phyloP scores from a whole-genome alignment of 1,140 invertebrate genomes.

The Apis laboriosa region DNA sequence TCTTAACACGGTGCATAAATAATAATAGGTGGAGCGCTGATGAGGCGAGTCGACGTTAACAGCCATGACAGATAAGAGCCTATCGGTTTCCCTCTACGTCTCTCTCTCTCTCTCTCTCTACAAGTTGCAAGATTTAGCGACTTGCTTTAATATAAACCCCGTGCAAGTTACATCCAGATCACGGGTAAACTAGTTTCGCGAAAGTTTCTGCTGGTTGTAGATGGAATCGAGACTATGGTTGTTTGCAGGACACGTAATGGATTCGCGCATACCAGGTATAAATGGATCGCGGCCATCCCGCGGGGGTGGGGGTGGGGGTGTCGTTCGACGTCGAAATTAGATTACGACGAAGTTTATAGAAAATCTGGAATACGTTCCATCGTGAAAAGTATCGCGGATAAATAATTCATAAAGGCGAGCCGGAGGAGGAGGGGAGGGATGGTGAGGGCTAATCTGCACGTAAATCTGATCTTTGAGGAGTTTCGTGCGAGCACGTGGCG shows the following conservation, averaged over 20 bases:
- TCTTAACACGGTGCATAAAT: slow-evolving; percentile 35
- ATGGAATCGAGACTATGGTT: slow-evolving; percentile 37
- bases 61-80: not conserved
- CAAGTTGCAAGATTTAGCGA: slow-evolving; percentile 47
- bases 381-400: not conserved
- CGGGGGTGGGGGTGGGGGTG: not conserved
- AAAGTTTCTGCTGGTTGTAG: slow-evolving; percentile 52
- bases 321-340: slow-evolving; percentile 21
- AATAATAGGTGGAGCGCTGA: slow-evolving; percentile 3
- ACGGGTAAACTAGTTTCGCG: slow-evolving; percentile 60
- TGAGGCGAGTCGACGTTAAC: slow-evolving; percentile 19
- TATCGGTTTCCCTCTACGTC: slow-evolving; percentile 23
- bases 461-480: slow-evolving; percentile 7
- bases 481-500: not conserved
- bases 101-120: no score
- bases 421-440: not conserved
- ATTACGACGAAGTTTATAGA: slow-evolving; percentile 19
- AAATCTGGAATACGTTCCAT: not conserved
- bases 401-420: slow-evolving; percentile 26
- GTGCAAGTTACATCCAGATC: slow-evolving; percentile 61
- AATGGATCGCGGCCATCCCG: not conserved
- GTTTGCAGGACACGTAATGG: slow-evolving; percentile 33
- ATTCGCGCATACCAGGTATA: not conserved
- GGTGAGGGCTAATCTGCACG: not conserved
- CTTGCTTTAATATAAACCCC: slow-evolving; percentile 59